A percentile compares a stretch with the other conserved stretches of the same genome.
phyloP scores from a whole-genome alignment of 2,888 invertebrate species.

The Ichneumoninae sp. region DNA sequence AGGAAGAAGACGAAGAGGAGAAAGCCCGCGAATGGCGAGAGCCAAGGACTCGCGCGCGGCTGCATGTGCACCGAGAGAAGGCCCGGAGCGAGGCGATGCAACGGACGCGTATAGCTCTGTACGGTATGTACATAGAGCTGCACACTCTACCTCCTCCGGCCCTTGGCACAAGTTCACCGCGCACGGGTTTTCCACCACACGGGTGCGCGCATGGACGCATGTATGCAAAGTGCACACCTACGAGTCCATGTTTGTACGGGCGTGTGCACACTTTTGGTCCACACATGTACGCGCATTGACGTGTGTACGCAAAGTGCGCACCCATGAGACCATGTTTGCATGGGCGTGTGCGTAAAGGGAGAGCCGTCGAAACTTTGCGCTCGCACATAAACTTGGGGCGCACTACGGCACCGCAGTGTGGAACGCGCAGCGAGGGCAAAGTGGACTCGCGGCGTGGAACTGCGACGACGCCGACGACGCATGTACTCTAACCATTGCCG shows the following conservation, averaged over 20 bases:
- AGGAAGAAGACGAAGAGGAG: constrained; percentile 44
- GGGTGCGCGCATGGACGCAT: background rate
- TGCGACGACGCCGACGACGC: constrained; percentile 35
- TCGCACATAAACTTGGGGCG: constrained; percentile 56
- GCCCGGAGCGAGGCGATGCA: constrained; percentile 57
- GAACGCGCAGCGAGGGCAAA: constrained; percentile 34
- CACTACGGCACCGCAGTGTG: constrained; percentile 8
- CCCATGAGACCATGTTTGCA: constrained; percentile 1
- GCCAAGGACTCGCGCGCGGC: constrained; percentile 32
- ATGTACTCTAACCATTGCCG: constrained; percentile 12
- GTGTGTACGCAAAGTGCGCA: no score
- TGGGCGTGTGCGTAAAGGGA: constrained; percentile 28
- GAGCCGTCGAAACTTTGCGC: constrained; percentile 52
- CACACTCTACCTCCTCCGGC: constrained; percentile 12
- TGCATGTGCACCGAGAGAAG: constrained; percentile 55
- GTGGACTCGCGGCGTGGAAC: constrained; percentile 46
- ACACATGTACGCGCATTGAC: background rate
- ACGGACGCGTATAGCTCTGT: constrained; percentile 64
- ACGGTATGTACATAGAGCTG: constrained; percentile 34
- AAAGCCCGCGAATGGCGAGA: constrained; percentile 39
- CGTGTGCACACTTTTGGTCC: background rate
- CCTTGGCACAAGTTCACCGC: constrained; percentile 1
- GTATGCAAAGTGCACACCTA: no score
- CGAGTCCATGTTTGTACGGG: background rate
- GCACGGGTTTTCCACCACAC: background rate